phyloP scores from a whole-genome alignment of 2,888 invertebrate genomes.

The Drosophila demipolita region DNA sequence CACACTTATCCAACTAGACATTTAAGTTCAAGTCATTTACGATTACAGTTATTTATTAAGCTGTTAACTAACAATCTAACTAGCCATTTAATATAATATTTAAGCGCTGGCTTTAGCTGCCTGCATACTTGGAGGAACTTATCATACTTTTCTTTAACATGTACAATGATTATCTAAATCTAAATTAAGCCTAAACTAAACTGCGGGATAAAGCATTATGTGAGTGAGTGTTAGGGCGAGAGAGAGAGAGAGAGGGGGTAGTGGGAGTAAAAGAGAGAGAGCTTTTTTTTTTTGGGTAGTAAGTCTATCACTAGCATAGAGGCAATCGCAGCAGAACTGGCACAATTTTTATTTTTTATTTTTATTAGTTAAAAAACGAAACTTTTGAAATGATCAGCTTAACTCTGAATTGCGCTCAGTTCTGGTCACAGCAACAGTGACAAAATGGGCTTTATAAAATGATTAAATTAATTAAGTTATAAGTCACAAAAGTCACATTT shows the following conservation, averaged over 20 bases:
- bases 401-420: slow-evolving; percentile 60
- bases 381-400: slow-evolving; percentile 38
- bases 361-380: slow-evolving; percentile 52
- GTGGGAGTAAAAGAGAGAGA: slow-evolving; percentile 2
- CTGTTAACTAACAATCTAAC: no score
- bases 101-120: slow-evolving; percentile 55
- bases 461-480: slow-evolving; percentile 9
- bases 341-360: slow-evolving; percentile 30
- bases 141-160: slow-evolving; percentile 73
- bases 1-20: slow-evolving; percentile 40
- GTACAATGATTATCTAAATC: slow-evolving; percentile 64
- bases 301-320: slow-evolving; percentile 76
- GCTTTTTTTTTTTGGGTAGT: slow-evolving; percentile 24
- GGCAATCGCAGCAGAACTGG: slow-evolving; percentile 37
- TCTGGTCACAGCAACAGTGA: slow-evolving; percentile 50
- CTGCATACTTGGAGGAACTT: slow-evolving; percentile 76
- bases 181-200: slow-evolving; percentile 41
- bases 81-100: slow-evolving; percentile 28
- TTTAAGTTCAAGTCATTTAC: slow-evolving; percentile 34
- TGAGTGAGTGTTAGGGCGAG: slow-evolving; percentile 15
- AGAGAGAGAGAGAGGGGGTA: background rate
- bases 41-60: slow-evolving; percentile 34
- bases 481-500: background rate
- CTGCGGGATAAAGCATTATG: slow-evolving; percentile 32
- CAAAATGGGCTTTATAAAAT: slow-evolving; percentile 18